Percentiles rank a stretch among this genome's conserved stretches.
Evolutionary conservation across 2,113 vertebrate genomes (phyloP).

Genomic region (Felis chaus): DNA sequence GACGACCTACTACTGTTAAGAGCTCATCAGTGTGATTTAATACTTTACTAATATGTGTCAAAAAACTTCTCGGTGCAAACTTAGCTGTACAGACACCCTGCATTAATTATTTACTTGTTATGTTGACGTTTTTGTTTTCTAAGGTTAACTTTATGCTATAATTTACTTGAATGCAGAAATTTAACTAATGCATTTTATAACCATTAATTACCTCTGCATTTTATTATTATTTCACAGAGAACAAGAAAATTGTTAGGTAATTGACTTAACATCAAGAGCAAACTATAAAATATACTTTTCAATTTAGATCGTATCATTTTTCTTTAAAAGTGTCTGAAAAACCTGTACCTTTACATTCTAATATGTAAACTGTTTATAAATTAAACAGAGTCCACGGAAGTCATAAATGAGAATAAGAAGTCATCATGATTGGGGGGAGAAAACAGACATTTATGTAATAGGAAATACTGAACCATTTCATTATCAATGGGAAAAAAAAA

Average conservation of each 20-base stretch:
- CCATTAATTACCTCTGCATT: background rate
- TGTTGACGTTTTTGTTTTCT: background rate
- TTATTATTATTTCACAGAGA: constrained; percentile 19
- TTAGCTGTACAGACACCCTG: background rate
- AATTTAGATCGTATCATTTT: background rate
- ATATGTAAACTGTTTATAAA: constrained; percentile 9
- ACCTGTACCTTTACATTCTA: background rate
- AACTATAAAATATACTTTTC: background rate
- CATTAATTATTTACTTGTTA: background rate
- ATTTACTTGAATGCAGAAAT: constrained; percentile 13
- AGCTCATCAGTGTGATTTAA: background rate
- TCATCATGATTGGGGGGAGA: background rate
- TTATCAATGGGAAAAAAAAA: constrained; percentile 10
- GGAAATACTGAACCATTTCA: background rate
- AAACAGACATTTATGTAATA: background rate
- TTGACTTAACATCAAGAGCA: background rate
- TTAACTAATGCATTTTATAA: constrained; percentile 18
- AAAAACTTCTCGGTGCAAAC: background rate
- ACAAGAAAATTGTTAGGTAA: background rate
- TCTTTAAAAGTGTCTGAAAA: background rate
- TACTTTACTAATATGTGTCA: background rate
- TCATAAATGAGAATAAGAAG: background rate
- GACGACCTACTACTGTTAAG: background rate
- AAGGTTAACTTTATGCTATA: background rate
- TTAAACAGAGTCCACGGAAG: background rate